These are phyloP conservation scores for Potamilus streckersoni DNA, from an alignment of 1,140 invertebrate species.

Conservation along the genomic window DNA sequence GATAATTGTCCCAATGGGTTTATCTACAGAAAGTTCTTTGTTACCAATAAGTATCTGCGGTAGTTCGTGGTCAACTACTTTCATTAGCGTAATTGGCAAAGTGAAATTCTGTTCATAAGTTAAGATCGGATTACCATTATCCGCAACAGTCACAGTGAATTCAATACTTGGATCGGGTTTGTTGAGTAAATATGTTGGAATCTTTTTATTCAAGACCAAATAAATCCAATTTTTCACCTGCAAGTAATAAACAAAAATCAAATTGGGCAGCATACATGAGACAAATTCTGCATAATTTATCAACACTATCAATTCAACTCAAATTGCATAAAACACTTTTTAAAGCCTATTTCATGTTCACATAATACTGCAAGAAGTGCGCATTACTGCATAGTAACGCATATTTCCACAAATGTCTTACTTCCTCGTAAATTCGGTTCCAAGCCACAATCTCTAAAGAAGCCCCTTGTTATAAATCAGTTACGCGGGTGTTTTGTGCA, in stretches of 20 bases:
- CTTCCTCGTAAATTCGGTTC: too few relatives aligned
- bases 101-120: conserved; percentile 36
- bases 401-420: too few relatives aligned
- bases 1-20: conserved; percentile 26
- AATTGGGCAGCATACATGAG: too few relatives aligned
- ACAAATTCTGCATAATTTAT: too few relatives aligned
- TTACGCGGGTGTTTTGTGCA: too few relatives aligned
- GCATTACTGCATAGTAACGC: too few relatives aligned
- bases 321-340: too few relatives aligned
- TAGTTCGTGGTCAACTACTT: conserved; percentile 38
- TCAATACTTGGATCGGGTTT: conserved; percentile 33
- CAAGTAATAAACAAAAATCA: conserved; percentile 7
- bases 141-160: conserved; percentile 38
- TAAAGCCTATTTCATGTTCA: too few relatives aligned
- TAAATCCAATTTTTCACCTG: conserved; percentile 34
- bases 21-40: conserved; percentile 29
- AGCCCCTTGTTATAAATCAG: too few relatives aligned
- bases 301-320: too few relatives aligned
- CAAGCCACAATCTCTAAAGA: too few relatives aligned
- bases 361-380: too few relatives aligned
- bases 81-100: conserved; percentile 41
- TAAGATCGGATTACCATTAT: conserved; percentile 43
- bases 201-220: conserved; percentile 25
- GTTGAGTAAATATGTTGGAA: conserved; percentile 32
- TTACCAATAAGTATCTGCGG: conserved; percentile 39